Evolutionary conservation across 2,113 vertebrate species (phyloP), one percentile per base, ranked within the genome.

Genomic region (Pseudorhombus dupliciocellatus): DNA sequence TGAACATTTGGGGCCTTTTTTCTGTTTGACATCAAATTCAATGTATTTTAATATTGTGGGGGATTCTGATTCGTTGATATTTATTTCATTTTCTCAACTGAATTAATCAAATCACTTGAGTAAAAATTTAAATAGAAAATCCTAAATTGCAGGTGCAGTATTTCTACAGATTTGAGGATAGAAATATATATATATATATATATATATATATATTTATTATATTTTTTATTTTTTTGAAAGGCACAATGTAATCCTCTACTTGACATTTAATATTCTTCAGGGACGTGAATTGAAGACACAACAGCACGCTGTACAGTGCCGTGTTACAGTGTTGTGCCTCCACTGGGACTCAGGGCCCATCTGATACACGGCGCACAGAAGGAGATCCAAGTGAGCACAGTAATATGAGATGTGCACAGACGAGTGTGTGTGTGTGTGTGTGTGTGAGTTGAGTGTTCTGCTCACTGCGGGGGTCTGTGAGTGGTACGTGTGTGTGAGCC

Each of bases 241-340:
- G 63, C 83, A 81, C 70, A 66, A 67, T 83, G 73, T 86, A 73
- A 84, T 84, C 69, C 81, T 77, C 78, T 82, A 80, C 85, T 73
- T 87, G 91, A 88, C 80, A 77, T 86, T 82, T 86, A 88, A 90
- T 91, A 89, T 90, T 89, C 87, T 87, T 90, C n/a, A 58, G 90
- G 88, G 88, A 86, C 73, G 84, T 68, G 90, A 75, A 80, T 37
- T 75, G 74, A 86, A 90, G 89, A 84, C 77, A 53, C 73, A 83
- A 84, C 73, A 84, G 78, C 79, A 74, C 66, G 83, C 80, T 37
- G 83, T 83, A 87, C 84, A 85, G 85, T 88, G 83, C 87, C 20
- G 25, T 62, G 87, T 92, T 91, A 85, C 93, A 90, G 77, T 90
- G 89, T 90, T 80, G 89, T 83, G 66, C 87, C 85, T 89, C 88